Percentiles rank a stretch among this genome's conserved stretches.
Evolutionary conservation across 2,888 invertebrate genomes (phyloP).

Genomic region (Cremastinae sp.): DNA sequence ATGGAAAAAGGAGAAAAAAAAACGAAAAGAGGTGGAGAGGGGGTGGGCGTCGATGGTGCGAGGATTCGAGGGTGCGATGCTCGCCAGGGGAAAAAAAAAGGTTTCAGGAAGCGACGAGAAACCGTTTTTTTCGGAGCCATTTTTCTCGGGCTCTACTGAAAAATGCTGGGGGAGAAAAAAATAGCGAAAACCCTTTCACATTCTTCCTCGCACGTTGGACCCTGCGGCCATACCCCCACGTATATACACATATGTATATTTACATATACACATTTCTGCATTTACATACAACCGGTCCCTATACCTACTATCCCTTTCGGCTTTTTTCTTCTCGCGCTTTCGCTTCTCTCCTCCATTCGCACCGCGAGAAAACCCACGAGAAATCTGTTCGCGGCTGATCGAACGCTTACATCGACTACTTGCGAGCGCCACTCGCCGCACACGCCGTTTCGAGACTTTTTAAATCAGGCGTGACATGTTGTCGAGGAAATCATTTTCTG

Average conservation of each 20-base stretch:
- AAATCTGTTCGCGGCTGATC: constrained; percentile 60
- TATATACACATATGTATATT: constrained; percentile 12
- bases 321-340: background rate
- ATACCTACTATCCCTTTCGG: background rate
- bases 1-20: too few relatives aligned
- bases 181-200: constrained; percentile 31
- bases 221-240: constrained; percentile 19
- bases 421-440: background rate
- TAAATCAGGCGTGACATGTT: too few relatives aligned
- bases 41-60: constrained; percentile 20
- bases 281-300: constrained; percentile 17
- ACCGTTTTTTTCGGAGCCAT: constrained; percentile 59
- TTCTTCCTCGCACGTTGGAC: constrained; percentile 18
- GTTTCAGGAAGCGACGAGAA: constrained; percentile 52
- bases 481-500: too few relatives aligned
- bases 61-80: constrained; percentile 3
- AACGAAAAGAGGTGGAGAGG: constrained; percentile 4
- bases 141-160: constrained; percentile 60
- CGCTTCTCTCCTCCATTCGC: constrained; percentile 17
- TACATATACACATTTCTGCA: constrained; percentile 23
- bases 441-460: background rate
- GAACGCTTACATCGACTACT: constrained; percentile 58
- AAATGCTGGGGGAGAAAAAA: constrained; percentile 52
- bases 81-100: constrained; percentile 29
- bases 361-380: constrained; percentile 43